These are phyloP conservation scores for Syrista parreyssii DNA, from an alignment of 2,888 invertebrate genomes.

Conservation along the genomic window DNA sequence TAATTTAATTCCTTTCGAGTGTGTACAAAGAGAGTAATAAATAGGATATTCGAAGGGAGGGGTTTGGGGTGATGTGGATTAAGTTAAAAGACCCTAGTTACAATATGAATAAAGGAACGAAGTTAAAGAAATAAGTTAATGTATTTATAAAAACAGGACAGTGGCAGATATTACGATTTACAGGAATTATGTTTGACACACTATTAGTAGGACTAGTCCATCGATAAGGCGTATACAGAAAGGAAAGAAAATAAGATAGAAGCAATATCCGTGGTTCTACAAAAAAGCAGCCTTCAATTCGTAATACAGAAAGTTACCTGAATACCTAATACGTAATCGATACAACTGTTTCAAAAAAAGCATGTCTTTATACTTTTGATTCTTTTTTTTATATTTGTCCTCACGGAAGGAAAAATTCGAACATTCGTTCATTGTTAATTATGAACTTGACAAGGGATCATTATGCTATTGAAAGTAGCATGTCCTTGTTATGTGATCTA, in stretches of 20 bases:
- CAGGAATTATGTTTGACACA: constrained; percentile 52
- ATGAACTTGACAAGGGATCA: neutral
- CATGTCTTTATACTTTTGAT: neutral
- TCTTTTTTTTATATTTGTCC: neutral
- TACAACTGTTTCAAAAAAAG: neutral
- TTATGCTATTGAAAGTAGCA: neutral
- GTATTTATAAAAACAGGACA: constrained; percentile 43
- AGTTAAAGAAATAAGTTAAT: constrained; percentile 40
- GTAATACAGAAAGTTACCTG: neutral
- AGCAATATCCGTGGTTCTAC: constrained; percentile 8
- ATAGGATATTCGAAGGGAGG: constrained; percentile 20
- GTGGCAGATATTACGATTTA: constrained; percentile 41
- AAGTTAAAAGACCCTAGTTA: constrained; percentile 37
- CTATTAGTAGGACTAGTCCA: constrained; percentile 49
- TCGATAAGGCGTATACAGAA: constrained; percentile 29
- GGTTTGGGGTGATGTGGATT: constrained; percentile 27
- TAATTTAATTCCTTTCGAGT: constrained; percentile 41
- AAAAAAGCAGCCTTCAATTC: neutral
- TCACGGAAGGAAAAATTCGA: neutral
- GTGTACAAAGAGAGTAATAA: constrained; percentile 41
- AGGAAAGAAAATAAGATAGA: constrained; percentile 36
- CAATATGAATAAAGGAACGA: constrained; percentile 39
- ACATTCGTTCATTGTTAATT: neutral
- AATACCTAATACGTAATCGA: neutral
- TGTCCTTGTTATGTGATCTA: neutral